These are phyloP conservation scores for Eubasilissa regina DNA, from an alignment of 1,140 invertebrate genomes.

Conservation along the genomic window DNA sequence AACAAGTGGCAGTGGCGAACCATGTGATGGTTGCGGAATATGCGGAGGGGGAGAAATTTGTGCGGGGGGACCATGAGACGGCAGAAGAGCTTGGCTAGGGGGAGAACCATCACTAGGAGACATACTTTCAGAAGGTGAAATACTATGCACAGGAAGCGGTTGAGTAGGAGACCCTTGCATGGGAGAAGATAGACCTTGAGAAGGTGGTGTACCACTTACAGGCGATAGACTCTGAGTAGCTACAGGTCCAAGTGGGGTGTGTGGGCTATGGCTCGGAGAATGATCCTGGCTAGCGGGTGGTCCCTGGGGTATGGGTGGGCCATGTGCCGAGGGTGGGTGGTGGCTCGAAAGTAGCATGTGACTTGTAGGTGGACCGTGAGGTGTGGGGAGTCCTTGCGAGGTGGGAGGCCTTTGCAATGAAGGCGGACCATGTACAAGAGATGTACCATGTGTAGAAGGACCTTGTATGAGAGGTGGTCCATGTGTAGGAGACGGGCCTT, in stretches of 20 bases:
- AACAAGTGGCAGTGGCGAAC: not conserved
- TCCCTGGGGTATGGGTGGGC: not conserved
- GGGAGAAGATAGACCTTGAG: not conserved
- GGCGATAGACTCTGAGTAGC: too few species aligned
- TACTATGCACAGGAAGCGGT: not conserved
- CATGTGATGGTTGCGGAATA: not conserved
- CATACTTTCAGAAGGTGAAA: not conserved
- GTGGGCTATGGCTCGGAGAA: not conserved
- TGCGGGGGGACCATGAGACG: not conserved
- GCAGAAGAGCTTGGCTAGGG: not conserved
- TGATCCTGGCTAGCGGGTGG: not conserved
- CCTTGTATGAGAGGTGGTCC: not conserved
- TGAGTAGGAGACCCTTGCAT: not conserved
- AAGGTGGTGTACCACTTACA: not conserved
- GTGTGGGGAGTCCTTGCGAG: slow-evolving; percentile 7
- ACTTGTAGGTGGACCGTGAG: slow-evolving; percentile 32
- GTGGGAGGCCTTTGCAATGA: not conserved
- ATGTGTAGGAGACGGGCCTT: slow-evolving; percentile 14
- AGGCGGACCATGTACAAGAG: slow-evolving; percentile 7
- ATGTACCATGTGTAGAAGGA: slow-evolving; percentile 23
- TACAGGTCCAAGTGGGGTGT: too few species aligned
- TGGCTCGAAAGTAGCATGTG: not conserved
- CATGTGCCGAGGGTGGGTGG: not conserved
- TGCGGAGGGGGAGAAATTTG: not conserved
- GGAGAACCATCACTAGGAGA: not conserved